A percentile compares a stretch with the other conserved stretches of the same genome.
These are phyloP conservation scores for Embidobia sp. DNA, from an alignment of 2,888 invertebrate species.

Conservation along the genomic window DNA sequence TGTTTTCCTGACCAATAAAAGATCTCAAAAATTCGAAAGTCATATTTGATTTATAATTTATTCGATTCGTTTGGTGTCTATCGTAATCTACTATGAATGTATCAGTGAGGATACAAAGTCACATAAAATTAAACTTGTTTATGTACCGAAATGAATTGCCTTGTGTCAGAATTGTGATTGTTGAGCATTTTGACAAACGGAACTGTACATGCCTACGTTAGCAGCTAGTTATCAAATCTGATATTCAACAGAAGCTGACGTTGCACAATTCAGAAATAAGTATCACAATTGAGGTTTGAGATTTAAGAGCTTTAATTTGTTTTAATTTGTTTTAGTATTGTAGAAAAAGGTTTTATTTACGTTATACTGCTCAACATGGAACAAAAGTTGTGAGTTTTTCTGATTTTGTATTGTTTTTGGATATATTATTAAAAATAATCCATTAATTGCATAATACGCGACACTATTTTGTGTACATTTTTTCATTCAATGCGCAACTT, in stretches of 20 bases:
- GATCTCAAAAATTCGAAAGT: slow-evolving; percentile 69
- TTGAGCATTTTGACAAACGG: slow-evolving; percentile 54
- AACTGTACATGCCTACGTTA: slow-evolving; percentile 42
- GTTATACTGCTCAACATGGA: too few relatives aligned
- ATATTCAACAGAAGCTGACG: slow-evolving; percentile 49
- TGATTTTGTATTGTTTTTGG: too few relatives aligned
- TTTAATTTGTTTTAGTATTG: too few relatives aligned
- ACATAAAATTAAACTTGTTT: slow-evolving; percentile 36
- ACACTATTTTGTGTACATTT: too few relatives aligned
- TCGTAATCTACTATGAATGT: neutral
- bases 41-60: neutral
- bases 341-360: too few relatives aligned
- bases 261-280: slow-evolving; percentile 11
- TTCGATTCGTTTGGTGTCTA: neutral
- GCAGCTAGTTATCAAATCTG: slow-evolving; percentile 51
- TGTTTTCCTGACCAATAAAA: slow-evolving; percentile 77
- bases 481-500: too few relatives aligned
- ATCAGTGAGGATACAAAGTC: slow-evolving; percentile 2
- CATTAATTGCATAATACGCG: too few relatives aligned
- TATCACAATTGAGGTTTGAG: neutral
- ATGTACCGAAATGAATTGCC: slow-evolving; percentile 44
- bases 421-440: too few relatives aligned
- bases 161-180: slow-evolving; percentile 40
- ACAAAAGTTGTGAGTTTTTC: too few relatives aligned
- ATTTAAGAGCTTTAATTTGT: too few relatives aligned